phyloP scores from a whole-genome alignment of 2,888 invertebrate species.

The Plemyria rubiginata region DNA sequence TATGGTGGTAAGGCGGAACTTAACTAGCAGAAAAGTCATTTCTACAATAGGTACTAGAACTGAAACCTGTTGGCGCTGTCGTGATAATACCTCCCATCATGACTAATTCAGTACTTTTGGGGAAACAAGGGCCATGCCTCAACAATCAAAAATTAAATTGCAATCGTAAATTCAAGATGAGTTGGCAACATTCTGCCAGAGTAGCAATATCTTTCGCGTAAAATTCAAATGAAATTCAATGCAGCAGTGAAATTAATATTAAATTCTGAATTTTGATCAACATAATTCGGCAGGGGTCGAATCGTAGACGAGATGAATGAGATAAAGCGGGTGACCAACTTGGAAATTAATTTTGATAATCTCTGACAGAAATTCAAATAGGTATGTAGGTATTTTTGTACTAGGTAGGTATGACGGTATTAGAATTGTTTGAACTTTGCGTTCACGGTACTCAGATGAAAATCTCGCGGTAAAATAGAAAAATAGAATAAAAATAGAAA shows the following conservation, averaged over 20 bases:
- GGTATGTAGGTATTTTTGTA: no score
- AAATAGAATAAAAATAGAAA: no score
- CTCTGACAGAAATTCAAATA: not conserved
- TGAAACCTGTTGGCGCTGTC: no score
- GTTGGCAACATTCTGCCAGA: constrained; percentile 37
- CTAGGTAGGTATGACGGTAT: no score
- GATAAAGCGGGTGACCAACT: constrained; percentile 26
- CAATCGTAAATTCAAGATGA: constrained; percentile 22
- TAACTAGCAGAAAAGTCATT: no score
- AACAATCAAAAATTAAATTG: constrained; percentile 4
- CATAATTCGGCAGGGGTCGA: constrained; percentile 26
- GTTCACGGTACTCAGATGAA: no score
- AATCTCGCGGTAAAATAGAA: no score
- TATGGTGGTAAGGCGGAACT: no score
- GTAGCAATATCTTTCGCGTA: constrained; percentile 31
- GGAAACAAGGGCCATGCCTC: no score
- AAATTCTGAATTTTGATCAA: constrained; percentile 22
- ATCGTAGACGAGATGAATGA: constrained; percentile 17
- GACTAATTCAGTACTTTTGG: no score
- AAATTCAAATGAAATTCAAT: constrained; percentile 39
- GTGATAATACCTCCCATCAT: no score
- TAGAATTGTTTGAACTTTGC: not conserved
- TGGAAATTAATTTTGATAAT: constrained; percentile 23
- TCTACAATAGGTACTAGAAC: no score
- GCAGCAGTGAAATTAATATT: constrained; percentile 38